These are phyloP conservation scores for Aspidapion aeneum DNA, from an alignment of 2,888 invertebrate species.

Conservation along the genomic window DNA sequence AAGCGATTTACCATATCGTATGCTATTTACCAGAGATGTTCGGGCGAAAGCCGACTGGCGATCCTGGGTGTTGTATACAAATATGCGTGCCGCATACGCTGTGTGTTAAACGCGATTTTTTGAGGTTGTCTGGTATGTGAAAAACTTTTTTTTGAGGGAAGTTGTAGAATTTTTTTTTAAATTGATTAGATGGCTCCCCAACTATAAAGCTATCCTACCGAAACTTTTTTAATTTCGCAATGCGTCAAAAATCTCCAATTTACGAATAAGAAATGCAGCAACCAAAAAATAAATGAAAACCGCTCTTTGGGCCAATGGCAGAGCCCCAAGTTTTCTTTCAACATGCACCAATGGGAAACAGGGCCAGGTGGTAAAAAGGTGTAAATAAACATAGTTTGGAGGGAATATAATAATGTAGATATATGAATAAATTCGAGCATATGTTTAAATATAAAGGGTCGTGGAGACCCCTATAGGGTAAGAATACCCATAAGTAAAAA, in stretches of 20 bases:
- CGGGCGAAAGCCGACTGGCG: too few species aligned
- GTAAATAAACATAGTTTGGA: background rate
- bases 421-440: background rate
- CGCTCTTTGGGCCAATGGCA: slow-evolving; percentile 36
- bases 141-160: too few species aligned
- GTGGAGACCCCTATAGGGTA: too few species aligned
- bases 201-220: background rate
- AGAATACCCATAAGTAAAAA: too few species aligned
- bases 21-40: too few species aligned
- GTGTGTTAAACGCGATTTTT: too few species aligned
- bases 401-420: background rate
- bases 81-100: too few species aligned
- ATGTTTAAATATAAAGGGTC: background rate
- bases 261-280: slow-evolving; percentile 41
- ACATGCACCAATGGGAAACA: slow-evolving; percentile 35
- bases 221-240: slow-evolving; percentile 16
- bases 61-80: too few species aligned
- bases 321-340: slow-evolving; percentile 31
- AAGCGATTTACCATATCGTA: too few species aligned
- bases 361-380: slow-evolving; percentile 26
- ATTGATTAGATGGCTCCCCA: background rate
- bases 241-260: slow-evolving; percentile 39
- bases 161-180: too few species aligned
- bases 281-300: slow-evolving; percentile 44
- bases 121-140: too few species aligned